Evolutionary conservation across 2,888 invertebrate genomes (phyloP).

Genomic region (Selenia dentaria): DNA sequence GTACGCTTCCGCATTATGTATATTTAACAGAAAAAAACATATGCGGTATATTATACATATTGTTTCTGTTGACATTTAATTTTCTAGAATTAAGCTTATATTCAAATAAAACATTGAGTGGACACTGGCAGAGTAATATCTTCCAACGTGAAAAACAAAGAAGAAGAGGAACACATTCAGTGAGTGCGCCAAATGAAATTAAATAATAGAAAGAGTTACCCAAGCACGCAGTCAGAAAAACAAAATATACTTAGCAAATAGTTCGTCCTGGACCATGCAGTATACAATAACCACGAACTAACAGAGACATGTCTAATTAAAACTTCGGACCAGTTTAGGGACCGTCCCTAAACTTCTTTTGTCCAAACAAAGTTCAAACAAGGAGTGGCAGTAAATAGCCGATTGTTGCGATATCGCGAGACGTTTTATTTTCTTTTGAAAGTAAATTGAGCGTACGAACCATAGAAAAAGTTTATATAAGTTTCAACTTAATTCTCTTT

Average conservation of each 20-base stretch:
- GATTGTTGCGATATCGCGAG: conserved; percentile 23
- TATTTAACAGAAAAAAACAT: no score
- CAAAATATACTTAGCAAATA: conserved; percentile 16
- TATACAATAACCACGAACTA: conserved; percentile 33
- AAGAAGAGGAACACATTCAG: no score
- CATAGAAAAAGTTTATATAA: background rate
- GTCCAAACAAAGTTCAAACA: conserved; percentile 31
- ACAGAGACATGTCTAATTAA: conserved; percentile 58
- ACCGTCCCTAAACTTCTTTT: conserved; percentile 45
- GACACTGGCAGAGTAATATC: no score
- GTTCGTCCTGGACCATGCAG: conserved; percentile 13
- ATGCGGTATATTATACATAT: no score
- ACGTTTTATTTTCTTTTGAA: conserved; percentile 5
- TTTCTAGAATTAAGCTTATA: no score
- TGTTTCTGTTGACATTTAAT: no score
- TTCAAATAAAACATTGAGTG: no score
- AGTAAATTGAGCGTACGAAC: conserved; percentile 3
- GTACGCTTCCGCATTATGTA: no score
- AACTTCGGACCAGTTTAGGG: conserved; percentile 46
- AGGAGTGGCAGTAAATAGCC: conserved; percentile 26
- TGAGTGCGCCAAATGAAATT: no score
- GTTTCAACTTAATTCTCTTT: no score
- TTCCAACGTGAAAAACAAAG: no score
- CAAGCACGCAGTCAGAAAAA: conserved; percentile 11
- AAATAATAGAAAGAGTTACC: conserved; percentile 1